Evolutionary conservation across 92 coral and sea anemone genomes (phyloP), one percentile per base, ranked within the genome.

Genomic region (Nematostella vectensis): DNA sequence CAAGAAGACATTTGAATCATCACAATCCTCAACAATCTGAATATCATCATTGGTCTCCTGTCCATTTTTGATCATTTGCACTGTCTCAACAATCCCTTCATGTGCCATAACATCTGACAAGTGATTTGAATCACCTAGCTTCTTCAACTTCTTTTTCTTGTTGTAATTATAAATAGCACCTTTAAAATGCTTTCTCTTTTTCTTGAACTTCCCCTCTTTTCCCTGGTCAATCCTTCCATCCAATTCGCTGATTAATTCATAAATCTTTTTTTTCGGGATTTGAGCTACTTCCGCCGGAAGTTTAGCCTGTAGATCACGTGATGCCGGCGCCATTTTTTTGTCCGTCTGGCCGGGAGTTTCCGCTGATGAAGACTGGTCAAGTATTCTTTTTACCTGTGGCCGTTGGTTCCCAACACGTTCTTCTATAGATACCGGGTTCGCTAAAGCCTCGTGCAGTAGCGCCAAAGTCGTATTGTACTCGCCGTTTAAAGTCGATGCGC

Each of bases 381-480:
- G 66, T 31, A 55, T 38, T 44, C 31, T 29, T 25, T 50, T 29
- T 20, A 21, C 78, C 0, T 67, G 71, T 53, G 30, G 40, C 23
- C 61, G 2, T 42, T 62, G 75, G 47, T 62, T 69, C 55, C 52
- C 42, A 23, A 39, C 19, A 39, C 62, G 47, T 17, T 70, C 50
- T 6, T 65, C 69, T n/a, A 85, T 57, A 26, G 87, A 70, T 30
- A 71, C 80, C 55, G 88, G 95, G 40, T 88, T 85, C 50, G 84
- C 67, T 8, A 80, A 59, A 19, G 95, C 95, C 65, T 85, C 95
- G 62, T 80, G 81, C 61, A 81, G 52, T 27, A 85, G 77, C 54
- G 83, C 88, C 31, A 85, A 47, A 25, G 82, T 71, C 56, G 79
- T 77, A 57, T 71, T 71, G 66, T 80, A 85, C 54, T 85, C 95